A percentile compares a stretch with the other conserved stretches of the same genome.
phyloP scores from a whole-genome alignment of 1,140 invertebrate genomes.

The Macrosteles quadrilineatus region DNA sequence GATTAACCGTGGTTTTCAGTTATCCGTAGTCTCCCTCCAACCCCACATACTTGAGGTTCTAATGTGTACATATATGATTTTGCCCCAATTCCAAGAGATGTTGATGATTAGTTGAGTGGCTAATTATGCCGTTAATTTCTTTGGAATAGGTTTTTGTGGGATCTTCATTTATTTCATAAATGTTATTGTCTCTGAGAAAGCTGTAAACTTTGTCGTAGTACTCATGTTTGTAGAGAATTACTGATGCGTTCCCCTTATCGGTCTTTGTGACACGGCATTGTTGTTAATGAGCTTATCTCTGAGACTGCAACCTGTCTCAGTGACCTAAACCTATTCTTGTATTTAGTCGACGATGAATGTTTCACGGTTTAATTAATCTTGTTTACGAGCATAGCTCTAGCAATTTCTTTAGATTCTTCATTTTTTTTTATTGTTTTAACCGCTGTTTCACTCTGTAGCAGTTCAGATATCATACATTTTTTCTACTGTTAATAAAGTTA shows the following conservation, averaged over 20 bases:
- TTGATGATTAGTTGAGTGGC: not conserved
- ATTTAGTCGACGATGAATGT: not conserved
- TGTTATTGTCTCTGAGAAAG: not conserved
- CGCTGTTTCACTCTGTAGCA: not conserved
- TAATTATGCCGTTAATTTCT: not conserved
- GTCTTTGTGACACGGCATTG: not conserved
- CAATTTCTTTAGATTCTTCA: not conserved
- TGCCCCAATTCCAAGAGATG: too few species aligned
- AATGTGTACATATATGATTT: too few species aligned
- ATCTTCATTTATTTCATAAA: not conserved
- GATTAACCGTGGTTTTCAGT: too few species aligned
- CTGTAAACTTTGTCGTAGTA: not conserved
- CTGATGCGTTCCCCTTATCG: not conserved
- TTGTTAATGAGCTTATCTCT: not conserved
- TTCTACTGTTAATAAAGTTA: constrained; percentile 1
- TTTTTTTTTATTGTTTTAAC: not conserved
- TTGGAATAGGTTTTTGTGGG: not conserved
- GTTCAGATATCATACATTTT: not conserved
- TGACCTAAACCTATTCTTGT: not conserved
- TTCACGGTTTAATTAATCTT: not conserved
- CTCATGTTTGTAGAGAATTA: not conserved
- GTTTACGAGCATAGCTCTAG: not conserved
- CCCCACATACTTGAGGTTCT: too few species aligned
- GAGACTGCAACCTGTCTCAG: not conserved
- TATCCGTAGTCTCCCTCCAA: too few species aligned